phyloP scores from a whole-genome alignment of 2,797 vertebrate genomes.

The Bradypus variegatus region DNA sequence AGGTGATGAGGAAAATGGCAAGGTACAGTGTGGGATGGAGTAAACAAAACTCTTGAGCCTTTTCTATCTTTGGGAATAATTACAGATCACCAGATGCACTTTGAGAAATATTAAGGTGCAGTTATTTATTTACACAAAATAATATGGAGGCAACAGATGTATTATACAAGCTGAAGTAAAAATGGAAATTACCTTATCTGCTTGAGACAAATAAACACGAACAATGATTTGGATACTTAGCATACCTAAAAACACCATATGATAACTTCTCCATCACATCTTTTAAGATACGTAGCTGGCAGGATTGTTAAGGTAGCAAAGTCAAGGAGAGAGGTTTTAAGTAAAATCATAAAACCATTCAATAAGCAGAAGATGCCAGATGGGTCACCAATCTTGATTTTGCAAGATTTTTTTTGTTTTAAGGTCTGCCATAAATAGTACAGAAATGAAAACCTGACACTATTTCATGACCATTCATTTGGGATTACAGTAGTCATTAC shows the following conservation, averaged over 20 bases:
- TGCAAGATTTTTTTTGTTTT: not conserved
- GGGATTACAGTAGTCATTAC: not conserved
- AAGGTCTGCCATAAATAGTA: not conserved
- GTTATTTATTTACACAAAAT: constrained; percentile 15
- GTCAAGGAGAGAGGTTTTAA: not conserved
- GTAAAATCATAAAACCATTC: constrained; percentile 28
- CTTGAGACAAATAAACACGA: not conserved
- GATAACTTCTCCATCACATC: constrained; percentile 96
- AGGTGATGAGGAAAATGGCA: not conserved
- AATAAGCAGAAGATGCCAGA: not conserved
- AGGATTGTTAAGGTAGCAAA: constrained; percentile 71
- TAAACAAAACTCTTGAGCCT: not conserved
- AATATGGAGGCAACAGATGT: not conserved
- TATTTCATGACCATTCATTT: not conserved
- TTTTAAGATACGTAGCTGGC: constrained; percentile 87
- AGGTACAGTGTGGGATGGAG: not conserved
- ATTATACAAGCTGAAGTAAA: not conserved
- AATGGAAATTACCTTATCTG: not conserved
- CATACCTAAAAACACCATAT: constrained; percentile 84
- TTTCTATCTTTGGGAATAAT: not conserved
- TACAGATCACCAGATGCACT: not conserved
- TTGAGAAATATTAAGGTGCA: not conserved
- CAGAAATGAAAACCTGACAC: not conserved
- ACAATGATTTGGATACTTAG: not conserved
- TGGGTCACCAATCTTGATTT: not conserved